These are phyloP conservation scores for Onchidella celtica DNA, from an alignment of 2,888 invertebrate genomes.

Conservation along the genomic window DNA sequence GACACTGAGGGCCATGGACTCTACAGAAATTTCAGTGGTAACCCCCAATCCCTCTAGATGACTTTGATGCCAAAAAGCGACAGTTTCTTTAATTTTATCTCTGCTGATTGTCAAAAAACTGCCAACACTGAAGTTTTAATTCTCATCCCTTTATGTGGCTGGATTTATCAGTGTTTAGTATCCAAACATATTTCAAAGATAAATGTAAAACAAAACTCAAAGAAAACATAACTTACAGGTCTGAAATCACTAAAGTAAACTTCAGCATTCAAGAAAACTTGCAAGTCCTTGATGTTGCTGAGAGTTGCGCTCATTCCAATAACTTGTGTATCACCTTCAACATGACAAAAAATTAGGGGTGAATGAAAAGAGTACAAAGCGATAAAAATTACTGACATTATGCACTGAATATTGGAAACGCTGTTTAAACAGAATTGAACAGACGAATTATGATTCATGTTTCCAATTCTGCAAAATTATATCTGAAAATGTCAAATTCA, in stretches of 20 bases:
- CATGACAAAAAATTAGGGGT: conserved; percentile 3
- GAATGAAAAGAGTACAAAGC: too few relatives aligned
- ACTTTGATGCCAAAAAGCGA: too few relatives aligned
- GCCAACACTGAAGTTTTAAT: neutral
- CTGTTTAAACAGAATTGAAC: too few relatives aligned
- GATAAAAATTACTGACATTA: neutral
- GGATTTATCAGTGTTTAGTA: neutral
- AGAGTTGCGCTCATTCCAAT: conserved; percentile 99
- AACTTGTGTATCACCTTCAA: conserved; percentile 84
- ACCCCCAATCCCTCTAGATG: too few relatives aligned
- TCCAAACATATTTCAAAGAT: neutral
- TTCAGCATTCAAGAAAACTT: conserved; percentile 90
- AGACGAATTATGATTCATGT: too few relatives aligned
- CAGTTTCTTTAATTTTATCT: too few relatives aligned
- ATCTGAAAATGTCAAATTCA: too few relatives aligned
- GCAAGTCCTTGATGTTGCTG: conserved; percentile 91
- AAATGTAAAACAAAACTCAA: neutral
- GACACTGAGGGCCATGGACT: too few relatives aligned
- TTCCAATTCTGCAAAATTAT: too few relatives aligned
- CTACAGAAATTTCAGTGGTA: too few relatives aligned
- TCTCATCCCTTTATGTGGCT: neutral
- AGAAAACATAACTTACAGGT: conserved; percentile 87
- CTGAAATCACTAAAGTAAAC: conserved; percentile 92
- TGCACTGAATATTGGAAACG: too few relatives aligned
- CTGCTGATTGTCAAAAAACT: too few relatives aligned